phyloP scores from a whole-genome alignment of 2,797 vertebrate species.

The Falco novaeseelandiae region DNA sequence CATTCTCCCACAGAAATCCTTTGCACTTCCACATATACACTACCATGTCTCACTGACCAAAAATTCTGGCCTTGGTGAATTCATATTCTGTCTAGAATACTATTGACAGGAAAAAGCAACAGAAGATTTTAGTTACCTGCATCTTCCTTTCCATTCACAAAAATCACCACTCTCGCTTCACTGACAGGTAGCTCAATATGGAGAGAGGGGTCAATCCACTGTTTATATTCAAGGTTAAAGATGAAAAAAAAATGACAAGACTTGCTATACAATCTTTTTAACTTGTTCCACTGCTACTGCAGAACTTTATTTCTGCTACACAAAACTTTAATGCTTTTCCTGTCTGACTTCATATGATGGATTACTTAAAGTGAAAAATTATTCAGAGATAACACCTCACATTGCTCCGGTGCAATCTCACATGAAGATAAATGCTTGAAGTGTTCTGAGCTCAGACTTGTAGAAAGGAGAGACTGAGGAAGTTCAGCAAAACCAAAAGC shows the following conservation, averaged over 20 bases:
- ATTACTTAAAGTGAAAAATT: slow-evolving; percentile 58
- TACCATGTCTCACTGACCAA: not conserved
- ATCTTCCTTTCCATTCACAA: not conserved
- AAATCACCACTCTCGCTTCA: not conserved
- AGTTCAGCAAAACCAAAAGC: not conserved
- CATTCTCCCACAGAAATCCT: not conserved
- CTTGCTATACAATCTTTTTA: not conserved
- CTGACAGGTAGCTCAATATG: not conserved
- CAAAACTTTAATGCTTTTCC: not conserved
- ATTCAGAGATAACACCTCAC: slow-evolving; percentile 50
- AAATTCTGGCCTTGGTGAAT: not conserved
- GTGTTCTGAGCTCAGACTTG: not conserved
- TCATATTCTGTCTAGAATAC: not conserved
- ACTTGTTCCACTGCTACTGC: not conserved
- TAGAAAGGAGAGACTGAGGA: not conserved
- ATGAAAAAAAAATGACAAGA: not conserved
- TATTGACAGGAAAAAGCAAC: not conserved
- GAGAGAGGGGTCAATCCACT: not conserved
- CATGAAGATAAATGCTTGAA: slow-evolving; percentile 45
- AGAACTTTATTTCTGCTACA: not conserved
- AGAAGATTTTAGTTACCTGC: not conserved
- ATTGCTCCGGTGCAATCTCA: slow-evolving; percentile 25
- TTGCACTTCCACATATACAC: not conserved
- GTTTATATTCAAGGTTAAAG: not conserved
- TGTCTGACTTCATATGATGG: slow-evolving; percentile 30